Base-by-base conservation (phyloP, 2,113 vertebrate genomes). In the Gymnocephalus cernua region DNA sequence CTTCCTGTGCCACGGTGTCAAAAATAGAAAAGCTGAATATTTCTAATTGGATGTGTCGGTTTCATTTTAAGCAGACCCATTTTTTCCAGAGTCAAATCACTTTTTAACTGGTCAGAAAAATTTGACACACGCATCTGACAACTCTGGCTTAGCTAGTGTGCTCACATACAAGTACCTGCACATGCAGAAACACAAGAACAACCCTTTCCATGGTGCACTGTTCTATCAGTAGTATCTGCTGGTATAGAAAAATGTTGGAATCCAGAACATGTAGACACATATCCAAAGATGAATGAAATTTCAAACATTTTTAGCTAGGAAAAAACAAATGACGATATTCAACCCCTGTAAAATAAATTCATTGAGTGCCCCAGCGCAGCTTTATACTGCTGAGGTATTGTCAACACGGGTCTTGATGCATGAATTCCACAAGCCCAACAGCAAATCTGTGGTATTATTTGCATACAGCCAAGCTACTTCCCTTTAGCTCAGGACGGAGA, bases 21-120 rank as follows among this genome's bases (percentile, higher is more conserved):
- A 78, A 92, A 92, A 89, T 89, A 89, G 85, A 92, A 77, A 87
- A 77, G 74, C 72, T 65, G 79, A 93, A 89, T 82, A 74, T 87
- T 79, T 91, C 71, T 87, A 86, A 92, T 90, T 86, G 82, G 88
- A 91, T 77, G 69, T 23, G 75, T 88, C 80, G 32, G 32, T 59
- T 86, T 91, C 51, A 21, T 86, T 86, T 83, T 50, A 58, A 59
- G 71, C 62, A 23, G 29, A 54, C 44, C 56, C 32, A 59, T 25
- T 89, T 84, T 84, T 79, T n/a, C 14, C 5, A 32, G 75, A 74
- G 56, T 68, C 53, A 80, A 81, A 84, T 79, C 74, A 72, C 71
- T 82, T 86, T 88, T 79, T 38, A 77, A 69, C 61, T 25, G 77
- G 79, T 93, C 80, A 75, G 71, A 91, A 82, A 72, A 23, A 85